Evolutionary conservation across 2,888 invertebrate species (phyloP).

Genomic region (Lasioglossum vierecki): DNA sequence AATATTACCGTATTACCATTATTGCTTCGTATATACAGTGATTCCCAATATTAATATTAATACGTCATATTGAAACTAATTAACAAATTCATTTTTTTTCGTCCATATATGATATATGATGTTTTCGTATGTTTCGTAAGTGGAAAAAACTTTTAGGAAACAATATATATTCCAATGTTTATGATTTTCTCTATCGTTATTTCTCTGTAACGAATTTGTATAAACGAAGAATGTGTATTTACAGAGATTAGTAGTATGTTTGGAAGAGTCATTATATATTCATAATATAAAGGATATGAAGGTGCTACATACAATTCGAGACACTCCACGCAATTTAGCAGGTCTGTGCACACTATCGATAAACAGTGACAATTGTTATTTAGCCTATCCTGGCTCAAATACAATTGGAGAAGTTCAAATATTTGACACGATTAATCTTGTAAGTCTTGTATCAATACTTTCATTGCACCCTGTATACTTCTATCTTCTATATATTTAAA

Average conservation of each 20-base stretch:
- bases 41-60: too few relatives aligned
- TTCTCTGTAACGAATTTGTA: not conserved
- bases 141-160: too few relatives aligned
- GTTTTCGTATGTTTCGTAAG: too few relatives aligned
- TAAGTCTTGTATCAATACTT: slow-evolving; percentile 82
- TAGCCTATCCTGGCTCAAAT: slow-evolving; percentile 98
- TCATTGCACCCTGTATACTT: not conserved
- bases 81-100: too few relatives aligned
- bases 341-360: slow-evolving; percentile 97
- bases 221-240: slow-evolving; percentile 30
- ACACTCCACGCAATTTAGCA: slow-evolving; percentile 97
- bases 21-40: not conserved
- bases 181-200: too few relatives aligned
- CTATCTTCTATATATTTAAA: not conserved
- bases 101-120: too few relatives aligned
- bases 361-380: slow-evolving; percentile 94
- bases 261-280: slow-evolving; percentile 98
- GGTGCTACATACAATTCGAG: slow-evolving; percentile 98
- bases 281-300: slow-evolving; percentile 99
- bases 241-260: slow-evolving; percentile 97
- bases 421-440: slow-evolving; percentile 96
- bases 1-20: too few relatives aligned
- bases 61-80: too few relatives aligned
- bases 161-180: too few relatives aligned
- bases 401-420: slow-evolving; percentile 97